phyloP scores from a whole-genome alignment of 2,113 vertebrate species.

The Cynoglossus semilaevis region DNA sequence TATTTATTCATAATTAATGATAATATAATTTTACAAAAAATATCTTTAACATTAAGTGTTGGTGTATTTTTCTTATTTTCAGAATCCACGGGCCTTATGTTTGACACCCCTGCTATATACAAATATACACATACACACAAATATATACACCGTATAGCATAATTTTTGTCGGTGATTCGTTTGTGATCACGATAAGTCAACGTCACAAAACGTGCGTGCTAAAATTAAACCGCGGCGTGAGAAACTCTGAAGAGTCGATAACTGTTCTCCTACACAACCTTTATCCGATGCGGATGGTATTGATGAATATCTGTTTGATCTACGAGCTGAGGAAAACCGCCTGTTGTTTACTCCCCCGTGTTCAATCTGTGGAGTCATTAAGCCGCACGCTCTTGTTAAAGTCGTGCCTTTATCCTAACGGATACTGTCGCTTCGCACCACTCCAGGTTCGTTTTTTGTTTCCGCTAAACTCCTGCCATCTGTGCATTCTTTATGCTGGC shows the following conservation, averaged over 20 bases:
- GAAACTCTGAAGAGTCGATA: slow-evolving; percentile 9
- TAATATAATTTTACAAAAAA: too few relatives aligned
- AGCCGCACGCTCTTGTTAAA: background rate
- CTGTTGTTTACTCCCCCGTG: background rate
- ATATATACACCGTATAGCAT: too few relatives aligned
- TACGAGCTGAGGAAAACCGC: slow-evolving; percentile 21
- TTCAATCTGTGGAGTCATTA: slow-evolving; percentile 37
- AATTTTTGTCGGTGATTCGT: too few relatives aligned
- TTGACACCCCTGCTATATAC: background rate
- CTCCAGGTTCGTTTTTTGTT: slow-evolving; percentile 11
- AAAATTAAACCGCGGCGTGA: background rate
- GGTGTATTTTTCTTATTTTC: too few relatives aligned
- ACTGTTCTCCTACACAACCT: slow-evolving; percentile 6
- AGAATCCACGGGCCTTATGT: background rate
- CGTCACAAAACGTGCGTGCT: too few relatives aligned
- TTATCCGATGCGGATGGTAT: slow-evolving; percentile 29
- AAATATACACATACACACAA: too few relatives aligned
- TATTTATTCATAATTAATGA: too few relatives aligned
- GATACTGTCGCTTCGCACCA: background rate
- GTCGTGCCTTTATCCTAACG: slow-evolving; percentile 7
- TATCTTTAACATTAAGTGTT: too few relatives aligned
- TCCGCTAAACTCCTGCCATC: slow-evolving; percentile 25
- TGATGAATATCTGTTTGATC: slow-evolving; percentile 42
- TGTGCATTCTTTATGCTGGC: slow-evolving; percentile 62
- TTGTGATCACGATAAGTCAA: too few relatives aligned